Evolutionary conservation across 1,140 invertebrate genomes (phyloP), one percentile per base, ranked within the genome.

Genomic region (Maconellicoccus hirsutus): DNA sequence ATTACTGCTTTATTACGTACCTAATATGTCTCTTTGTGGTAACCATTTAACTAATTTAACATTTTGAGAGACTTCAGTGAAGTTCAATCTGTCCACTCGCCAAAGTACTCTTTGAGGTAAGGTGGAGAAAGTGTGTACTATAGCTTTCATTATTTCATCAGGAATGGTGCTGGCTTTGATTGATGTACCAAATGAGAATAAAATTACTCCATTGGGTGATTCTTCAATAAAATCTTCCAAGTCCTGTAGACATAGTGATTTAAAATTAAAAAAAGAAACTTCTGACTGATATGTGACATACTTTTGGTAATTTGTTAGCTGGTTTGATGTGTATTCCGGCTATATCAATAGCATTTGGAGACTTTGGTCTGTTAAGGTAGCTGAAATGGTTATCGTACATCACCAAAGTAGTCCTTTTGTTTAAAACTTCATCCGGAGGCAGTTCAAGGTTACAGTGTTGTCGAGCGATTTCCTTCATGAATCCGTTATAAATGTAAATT

Each of bases 41-140:
- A 86, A 75, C 86, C 86, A 88, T 70, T 71, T 73, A 0, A 81
- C 77, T 29, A 82, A 78, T 73, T 82, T 78, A 4, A 89, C 80
- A 76, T 89, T 87, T 4, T 80, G 72, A 0, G 82, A 79, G 66
- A 79, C 76, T 72, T 78, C 23, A 12, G 14, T 22, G 19, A 71
- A 26, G 4, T 29, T 72, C 52, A 59, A 81, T 2, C 81, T 80
- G 75, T 88, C 86, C 80, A 83, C 89, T 75, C 89, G 89, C 86
- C 85, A 87, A 0, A 89, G 73, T 0, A 89, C 80, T 25, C 82
- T 84, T 52, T 85, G 82, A n/a, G 85, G 85, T 0, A 89, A 73
- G 33, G 71, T 33, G 4, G 27, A 26, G 26, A 75, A 70, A 12
- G 59, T 70, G 25, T 70, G 21, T 0, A 69, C 22, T 25, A 73